Base-by-base conservation (phyloP, 2,113 vertebrate species). In the Cryptotis parvus region DNA sequence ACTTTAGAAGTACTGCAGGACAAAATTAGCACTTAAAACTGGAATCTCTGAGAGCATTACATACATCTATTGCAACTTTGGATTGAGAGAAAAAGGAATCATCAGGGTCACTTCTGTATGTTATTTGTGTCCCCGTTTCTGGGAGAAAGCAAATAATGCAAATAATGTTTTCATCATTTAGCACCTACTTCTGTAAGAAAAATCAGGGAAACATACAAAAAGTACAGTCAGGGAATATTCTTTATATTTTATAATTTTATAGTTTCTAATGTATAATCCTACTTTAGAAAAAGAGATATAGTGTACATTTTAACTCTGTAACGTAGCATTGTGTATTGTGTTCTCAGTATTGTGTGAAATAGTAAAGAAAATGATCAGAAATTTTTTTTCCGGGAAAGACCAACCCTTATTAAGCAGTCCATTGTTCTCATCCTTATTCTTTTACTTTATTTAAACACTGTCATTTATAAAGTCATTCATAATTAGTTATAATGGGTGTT, bases 1-100 rank as follows among this genome's bases (percentile, higher is more conserved):
- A n/a, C 31, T 80, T 93, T 81, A 81, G 84, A 77, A 87, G 76
- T 43, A 81, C 6, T 87, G 20, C 24, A 45, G 63, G 84, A 15
- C 43, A 89, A 83, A 84, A 22, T 73, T 73, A 91, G 3, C 52
- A n/a, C 89, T 87, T 70, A 85, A 27, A 78, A 16, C 10, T 78
- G 29, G 20, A 80, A 68, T 77, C 52, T 94, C 27, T 76, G 43
- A 79, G 18, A 31, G 89, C 10, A 66, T 3, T 66, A 20, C 20
- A 58, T 58, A 8, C 2, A 29, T 58, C 39, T 14, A 3, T 89
- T 94, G 65, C 27, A 84, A 26, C 39, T 85, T 72, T 77, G 26
- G 37, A 12, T 81, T 69, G 10, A 91, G 27, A 68, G 55, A 63
- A 69, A 65, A 74, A 3, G 29, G 37, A 78, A 5, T 41, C 69